Percentiles rank a stretch among this genome's conserved stretches.
phyloP scores from a whole-genome alignment of 2,888 invertebrate genomes.

The Pantelozetes paolii region DNA sequence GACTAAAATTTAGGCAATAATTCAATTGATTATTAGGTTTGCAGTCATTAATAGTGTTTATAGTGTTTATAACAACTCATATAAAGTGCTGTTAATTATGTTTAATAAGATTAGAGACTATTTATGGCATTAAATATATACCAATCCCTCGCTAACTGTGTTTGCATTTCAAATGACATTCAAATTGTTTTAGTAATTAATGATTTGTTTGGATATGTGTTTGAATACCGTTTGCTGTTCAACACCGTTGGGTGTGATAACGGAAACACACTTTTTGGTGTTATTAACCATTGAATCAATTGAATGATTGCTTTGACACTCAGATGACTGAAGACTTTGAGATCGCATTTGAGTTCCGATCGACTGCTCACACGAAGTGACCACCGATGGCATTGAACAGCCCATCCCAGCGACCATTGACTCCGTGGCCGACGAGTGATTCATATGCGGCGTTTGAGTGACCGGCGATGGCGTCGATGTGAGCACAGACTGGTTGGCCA shows the following conservation, averaged over 20 bases:
- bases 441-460: background rate
- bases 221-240: slow-evolving; percentile 46
- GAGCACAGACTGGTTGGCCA: background rate
- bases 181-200: no score
- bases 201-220: background rate
- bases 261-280: background rate
- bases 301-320: background rate
- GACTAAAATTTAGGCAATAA: background rate
- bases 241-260: slow-evolving; percentile 46
- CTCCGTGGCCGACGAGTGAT: background rate
- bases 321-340: background rate
- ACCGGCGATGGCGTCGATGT: background rate
- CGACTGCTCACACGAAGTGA: background rate
- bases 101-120: background rate
- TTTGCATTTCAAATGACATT: background rate
- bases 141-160: background rate
- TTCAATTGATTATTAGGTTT: slow-evolving; percentile 5
- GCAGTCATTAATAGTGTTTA: background rate
- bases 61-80: background rate
- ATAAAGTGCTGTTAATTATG: background rate
- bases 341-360: background rate
- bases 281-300: background rate
- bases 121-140: background rate
- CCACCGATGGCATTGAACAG: background rate
- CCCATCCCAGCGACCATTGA: background rate